A percentile compares a stretch with the other conserved stretches of the same genome.
phyloP scores from a whole-genome alignment of 2,113 vertebrate genomes.

The Dromas ardeola region DNA sequence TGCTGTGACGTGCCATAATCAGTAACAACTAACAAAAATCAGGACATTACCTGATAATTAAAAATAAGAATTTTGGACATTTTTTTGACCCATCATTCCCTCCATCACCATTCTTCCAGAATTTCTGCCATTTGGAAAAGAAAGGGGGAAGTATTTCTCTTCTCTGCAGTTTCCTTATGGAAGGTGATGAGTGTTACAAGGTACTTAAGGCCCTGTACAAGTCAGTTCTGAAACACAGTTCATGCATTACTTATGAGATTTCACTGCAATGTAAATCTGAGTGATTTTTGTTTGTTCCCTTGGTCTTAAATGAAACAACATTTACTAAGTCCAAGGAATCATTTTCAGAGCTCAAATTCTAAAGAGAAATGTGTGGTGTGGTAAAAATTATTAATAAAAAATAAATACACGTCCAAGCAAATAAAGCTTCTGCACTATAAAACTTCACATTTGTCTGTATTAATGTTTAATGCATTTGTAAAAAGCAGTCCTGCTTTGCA shows the following conservation, averaged over 20 bases:
- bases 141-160: background rate
- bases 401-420: conserved; percentile 76
- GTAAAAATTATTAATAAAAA: conserved; percentile 82
- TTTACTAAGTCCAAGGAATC: conserved; percentile 64
- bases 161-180: background rate
- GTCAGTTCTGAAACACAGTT: background rate
- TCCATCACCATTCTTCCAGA: background rate
- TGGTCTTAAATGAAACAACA: conserved; percentile 71
- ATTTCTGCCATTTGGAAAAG: background rate
- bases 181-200: conserved; percentile 20
- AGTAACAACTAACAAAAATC: background rate
- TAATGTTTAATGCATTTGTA: conserved; percentile 85
- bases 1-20: background rate
- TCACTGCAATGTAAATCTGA: conserved; percentile 73
- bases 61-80: background rate
- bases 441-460: conserved; percentile 80
- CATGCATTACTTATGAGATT: conserved; percentile 76
- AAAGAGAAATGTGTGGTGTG: conserved; percentile 51
- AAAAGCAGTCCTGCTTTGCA: conserved; percentile 75
- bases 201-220: conserved; percentile 34
- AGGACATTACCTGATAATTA: background rate
- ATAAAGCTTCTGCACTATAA: conserved; percentile 69
- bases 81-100: background rate
- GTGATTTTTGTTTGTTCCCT: conserved; percentile 62
- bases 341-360: conserved; percentile 63